Percentiles rank a stretch among this genome's conserved stretches.
Evolutionary conservation across 2,888 invertebrate species (phyloP).

Genomic region (Dendrolimus pini): DNA sequence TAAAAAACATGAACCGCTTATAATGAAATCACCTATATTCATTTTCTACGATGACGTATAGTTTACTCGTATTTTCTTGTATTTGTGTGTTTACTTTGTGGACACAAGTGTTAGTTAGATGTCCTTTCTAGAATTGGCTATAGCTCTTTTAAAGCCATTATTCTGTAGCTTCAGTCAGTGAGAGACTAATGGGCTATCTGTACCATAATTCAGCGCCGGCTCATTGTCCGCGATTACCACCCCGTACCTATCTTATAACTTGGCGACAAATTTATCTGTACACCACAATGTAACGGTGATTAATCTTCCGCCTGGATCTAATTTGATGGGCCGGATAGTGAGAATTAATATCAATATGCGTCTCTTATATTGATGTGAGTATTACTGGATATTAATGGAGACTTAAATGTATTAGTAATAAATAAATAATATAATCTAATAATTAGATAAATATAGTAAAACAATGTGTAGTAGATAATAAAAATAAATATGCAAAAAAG

Average conservation of each 20-base stretch:
- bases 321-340: constrained; percentile 48
- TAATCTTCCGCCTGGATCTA: constrained; percentile 46
- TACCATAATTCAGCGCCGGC: constrained; percentile 60
- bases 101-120: not conserved
- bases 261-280: constrained; percentile 73
- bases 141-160: constrained; percentile 49
- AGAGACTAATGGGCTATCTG: constrained; percentile 68
- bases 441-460: too few species aligned
- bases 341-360: constrained; percentile 5
- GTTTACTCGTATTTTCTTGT: too few species aligned
- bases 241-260: constrained; percentile 57
- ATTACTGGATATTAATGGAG: too few species aligned
- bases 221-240: constrained; percentile 67
- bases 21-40: too few species aligned
- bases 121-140: constrained; percentile 7
- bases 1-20: too few species aligned
- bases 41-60: too few species aligned
- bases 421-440: too few species aligned
- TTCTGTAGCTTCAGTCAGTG: constrained; percentile 45
- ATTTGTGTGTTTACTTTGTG: too few species aligned
- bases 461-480: too few species aligned
- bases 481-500: too few species aligned
- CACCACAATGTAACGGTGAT: constrained; percentile 55
- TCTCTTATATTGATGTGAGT: not conserved
- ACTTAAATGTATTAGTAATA: too few species aligned